Base-by-base conservation (phyloP, 35 echinoderm and acorn worm species). In the Acanthaster planci region DNA sequence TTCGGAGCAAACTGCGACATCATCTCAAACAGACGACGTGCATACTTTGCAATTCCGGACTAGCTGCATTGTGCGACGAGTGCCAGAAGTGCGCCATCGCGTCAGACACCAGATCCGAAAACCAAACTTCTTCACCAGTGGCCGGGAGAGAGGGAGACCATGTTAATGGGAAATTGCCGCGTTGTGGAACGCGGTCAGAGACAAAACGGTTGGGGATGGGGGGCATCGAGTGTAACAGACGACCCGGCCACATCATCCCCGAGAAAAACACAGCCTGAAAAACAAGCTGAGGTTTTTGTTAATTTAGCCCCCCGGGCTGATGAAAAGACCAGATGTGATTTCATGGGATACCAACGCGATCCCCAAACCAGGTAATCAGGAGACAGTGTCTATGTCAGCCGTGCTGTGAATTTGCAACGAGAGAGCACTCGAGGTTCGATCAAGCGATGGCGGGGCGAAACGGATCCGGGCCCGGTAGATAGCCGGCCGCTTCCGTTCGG, bases 401-500 rank as follows among this genome's bases (percentile, higher is more conserved):
- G 64, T 72, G 64, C 30, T 72, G 64, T 72, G 64, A 30, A 72
- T 72, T 72, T 72, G 64, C 64, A 72, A 72, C 26, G 64, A 72
- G 30, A 72, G 64, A 29, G 64, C 64, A 72, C 64, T 72, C 30
- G 64, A 72, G 34, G 29, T 72, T 72, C 26, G 22, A 31, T 26
- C 26, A 34, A 72, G 14, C 14, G 56, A 59, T 59, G 27, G 9
- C 56, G 64, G 64, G 8, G 64, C 26, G 64, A 7, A 72, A 30
- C 26, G 64, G 64, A 72, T 34, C 64, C 29, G 29, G 34, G 64
- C 30, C 64, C 26, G 64, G 64, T 72, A 16, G 64, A 72, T 72
- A 72, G 34, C 34, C 30, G 26, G 64, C 26, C 7, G 64, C 64
- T 72, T 72, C 64, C 64, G 64, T 7, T 29, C 26, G 19, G 10